Evolutionary conservation across 2,113 vertebrate species (phyloP).

Genomic region (Cichladusa arquata): DNA sequence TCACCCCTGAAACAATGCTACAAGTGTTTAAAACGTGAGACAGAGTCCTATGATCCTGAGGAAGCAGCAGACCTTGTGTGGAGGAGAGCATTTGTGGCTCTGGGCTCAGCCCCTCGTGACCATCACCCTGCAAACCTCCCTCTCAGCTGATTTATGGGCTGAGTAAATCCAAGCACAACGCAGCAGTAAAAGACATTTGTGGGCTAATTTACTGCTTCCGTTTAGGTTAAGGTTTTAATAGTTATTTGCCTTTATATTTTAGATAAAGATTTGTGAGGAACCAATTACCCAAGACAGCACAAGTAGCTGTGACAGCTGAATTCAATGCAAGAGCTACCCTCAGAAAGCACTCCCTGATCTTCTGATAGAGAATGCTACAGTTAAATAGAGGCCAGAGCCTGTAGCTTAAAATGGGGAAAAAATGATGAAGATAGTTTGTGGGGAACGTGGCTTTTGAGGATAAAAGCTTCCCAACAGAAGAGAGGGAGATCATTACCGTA

Average conservation of each 20-base stretch:
- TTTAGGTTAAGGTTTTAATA: neutral
- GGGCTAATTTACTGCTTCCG: constrained; percentile 22
- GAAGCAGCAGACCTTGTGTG: neutral
- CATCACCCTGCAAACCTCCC: neutral
- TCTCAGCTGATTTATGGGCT: constrained; percentile 27
- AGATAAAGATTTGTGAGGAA: constrained; percentile 45
- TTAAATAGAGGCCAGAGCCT: neutral
- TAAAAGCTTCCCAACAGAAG: neutral
- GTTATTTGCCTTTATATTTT: constrained; percentile 44
- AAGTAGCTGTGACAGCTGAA: neutral
- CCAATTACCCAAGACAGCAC: constrained; percentile 24
- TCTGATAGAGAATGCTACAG: neutral
- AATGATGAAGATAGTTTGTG: neutral
- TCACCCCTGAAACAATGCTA: neutral
- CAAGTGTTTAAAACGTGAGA: neutral
- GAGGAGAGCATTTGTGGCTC: neutral
- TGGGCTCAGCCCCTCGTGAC: neutral
- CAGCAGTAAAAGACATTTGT: constrained; percentile 2
- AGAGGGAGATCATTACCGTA: neutral
- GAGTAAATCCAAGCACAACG: constrained; percentile 37
- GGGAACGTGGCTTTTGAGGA: neutral
- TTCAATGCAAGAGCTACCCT: neutral
- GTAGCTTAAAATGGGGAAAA: neutral
- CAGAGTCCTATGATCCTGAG: neutral
- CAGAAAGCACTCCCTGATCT: neutral